Percentiles rank a stretch among this genome's conserved stretches.
Conservation (phyloP, 1,140 invertebrate genomes). For the Achatina immaculata region DNA sequence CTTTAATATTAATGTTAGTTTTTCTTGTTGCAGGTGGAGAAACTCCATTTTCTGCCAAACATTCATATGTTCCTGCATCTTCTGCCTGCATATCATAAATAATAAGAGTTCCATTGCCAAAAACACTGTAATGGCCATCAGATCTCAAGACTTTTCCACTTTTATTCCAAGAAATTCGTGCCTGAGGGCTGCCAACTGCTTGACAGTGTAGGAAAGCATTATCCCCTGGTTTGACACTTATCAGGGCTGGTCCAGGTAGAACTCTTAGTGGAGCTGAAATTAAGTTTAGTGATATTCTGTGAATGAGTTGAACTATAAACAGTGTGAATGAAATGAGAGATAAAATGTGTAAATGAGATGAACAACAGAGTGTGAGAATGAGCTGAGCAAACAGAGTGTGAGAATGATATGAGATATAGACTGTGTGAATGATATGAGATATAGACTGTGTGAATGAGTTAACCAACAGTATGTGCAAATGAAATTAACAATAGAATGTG, state of each 20-base stretch:
- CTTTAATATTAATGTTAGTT: conserved; percentile 4
- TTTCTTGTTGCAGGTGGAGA: conserved; percentile 21
- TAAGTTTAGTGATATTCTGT: no score
- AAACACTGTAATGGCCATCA: conserved; percentile 39
- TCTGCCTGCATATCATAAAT: conserved; percentile 37
- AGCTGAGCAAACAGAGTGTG: no score
- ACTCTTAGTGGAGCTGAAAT: conserved; percentile 50
- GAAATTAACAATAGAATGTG: no score
- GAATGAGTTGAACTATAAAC: neutral
- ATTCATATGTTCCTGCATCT: conserved; percentile 52
- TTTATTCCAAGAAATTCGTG: conserved; percentile 45
- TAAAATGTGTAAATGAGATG: no score
- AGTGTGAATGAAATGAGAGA: neutral
- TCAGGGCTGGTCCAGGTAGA: conserved; percentile 45
- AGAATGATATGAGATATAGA: no score
- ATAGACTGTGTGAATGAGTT: no score
- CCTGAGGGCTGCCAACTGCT: conserved; percentile 45
- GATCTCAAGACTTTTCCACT: conserved; percentile 29
- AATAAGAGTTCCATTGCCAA: conserved; percentile 55
- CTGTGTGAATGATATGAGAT: no score
- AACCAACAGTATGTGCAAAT: no score
- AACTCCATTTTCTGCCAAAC: conserved; percentile 54
- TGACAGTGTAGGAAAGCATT: conserved; percentile 58
- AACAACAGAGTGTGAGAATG: conserved; percentile 9
- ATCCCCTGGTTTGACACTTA: conserved; percentile 47